phyloP scores from a whole-genome alignment of 2,113 vertebrate genomes.

The Strigops habroptila region DNA sequence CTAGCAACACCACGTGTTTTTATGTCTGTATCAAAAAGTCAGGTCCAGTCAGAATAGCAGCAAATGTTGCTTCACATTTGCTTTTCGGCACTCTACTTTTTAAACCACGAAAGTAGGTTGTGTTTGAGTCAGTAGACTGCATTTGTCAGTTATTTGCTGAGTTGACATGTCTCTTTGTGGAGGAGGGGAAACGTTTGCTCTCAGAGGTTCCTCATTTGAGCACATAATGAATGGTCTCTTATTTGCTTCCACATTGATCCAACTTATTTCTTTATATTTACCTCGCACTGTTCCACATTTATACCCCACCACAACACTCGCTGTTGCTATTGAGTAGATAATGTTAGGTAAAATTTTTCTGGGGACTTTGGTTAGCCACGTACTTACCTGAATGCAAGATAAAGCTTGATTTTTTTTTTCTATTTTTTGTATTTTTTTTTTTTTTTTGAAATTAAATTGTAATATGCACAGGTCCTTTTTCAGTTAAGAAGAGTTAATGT shows the following conservation, averaged over 20 bases:
- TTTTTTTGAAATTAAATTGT: neutral
- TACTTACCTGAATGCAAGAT: neutral
- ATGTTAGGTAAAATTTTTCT: neutral
- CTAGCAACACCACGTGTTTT: neutral
- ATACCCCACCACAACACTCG: neutral
- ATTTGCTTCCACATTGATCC: neutral
- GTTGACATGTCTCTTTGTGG: neutral
- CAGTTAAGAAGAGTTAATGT: neutral
- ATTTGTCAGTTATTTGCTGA: conserved; percentile 21
- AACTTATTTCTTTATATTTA: neutral
- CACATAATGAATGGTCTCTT: neutral
- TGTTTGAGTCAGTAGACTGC: neutral
- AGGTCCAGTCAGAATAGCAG: neutral
- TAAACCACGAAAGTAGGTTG: neutral
- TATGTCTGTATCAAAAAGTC: neutral
- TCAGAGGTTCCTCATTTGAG: conserved; percentile 42
- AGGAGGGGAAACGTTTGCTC: neutral
- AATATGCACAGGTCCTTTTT: neutral
- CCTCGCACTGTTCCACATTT: neutral
- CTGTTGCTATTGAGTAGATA: neutral
- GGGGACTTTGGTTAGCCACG: neutral
- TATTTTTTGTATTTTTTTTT: neutral
- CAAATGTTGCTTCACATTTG: neutral
- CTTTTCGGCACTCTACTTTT: neutral
- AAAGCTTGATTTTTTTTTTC: neutral